Evolutionary conservation across 37 sponge, comb jelly and placozoan species (phyloP), one percentile per base, ranked within the genome.

Genomic region (Crambe crambe): DNA sequence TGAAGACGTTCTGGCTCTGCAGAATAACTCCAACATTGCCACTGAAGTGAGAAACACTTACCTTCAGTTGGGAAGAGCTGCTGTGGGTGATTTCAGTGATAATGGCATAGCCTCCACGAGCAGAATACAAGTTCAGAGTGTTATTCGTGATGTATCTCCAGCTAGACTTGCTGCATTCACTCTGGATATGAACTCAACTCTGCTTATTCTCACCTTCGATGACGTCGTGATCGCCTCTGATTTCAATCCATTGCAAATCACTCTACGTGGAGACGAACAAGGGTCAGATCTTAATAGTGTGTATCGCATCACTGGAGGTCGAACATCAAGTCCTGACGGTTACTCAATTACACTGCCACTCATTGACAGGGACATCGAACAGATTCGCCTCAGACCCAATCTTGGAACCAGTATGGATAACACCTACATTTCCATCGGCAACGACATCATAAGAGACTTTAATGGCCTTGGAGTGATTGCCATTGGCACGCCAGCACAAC

Each of bases 161-260:
- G 86, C 89, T 36, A 58, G 75, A 30, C 77, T 94, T 2, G 68
- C 70, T 18, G 82, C 56, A 0, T 93, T 83, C 64, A 90, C 93
- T 56, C 84, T 96, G 22, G 86, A 93, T 74, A 93, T 96, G 93
- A 87, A 96, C 57, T 73, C 78, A 22, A 80, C 38, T 29, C 22
- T 35, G 2, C 72, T 96, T 2, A 96, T 57, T n/a, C 80, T 96
- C 29, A 90, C 90, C 23, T 96, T 93, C 69, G 71, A 85, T 84
- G 93, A 96, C 47, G 89, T 90, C 18, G 89, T 96, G 5, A 42
- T 76, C 0, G 85, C 94, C 25, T 70, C 65, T 41, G 65, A 87
- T 23, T 81, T 93, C n/a, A 41, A 73, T 36, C 70, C 90, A 31
- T 81, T 81, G 1, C 62, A 37, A 1, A 78, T 95, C 56, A 93